Evolutionary conservation across 2,797 vertebrate species (phyloP).

Genomic region (Vireo griseus): DNA sequence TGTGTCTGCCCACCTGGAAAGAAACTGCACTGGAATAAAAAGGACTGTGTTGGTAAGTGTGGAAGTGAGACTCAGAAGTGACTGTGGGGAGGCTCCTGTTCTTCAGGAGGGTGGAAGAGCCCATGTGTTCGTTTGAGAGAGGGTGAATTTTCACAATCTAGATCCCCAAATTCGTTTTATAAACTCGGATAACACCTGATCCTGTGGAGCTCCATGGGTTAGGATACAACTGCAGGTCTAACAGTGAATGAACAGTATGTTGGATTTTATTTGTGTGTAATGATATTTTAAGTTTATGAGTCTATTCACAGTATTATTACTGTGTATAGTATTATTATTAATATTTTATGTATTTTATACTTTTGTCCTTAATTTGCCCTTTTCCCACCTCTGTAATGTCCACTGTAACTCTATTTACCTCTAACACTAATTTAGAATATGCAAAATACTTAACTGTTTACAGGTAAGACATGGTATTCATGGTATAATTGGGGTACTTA

Average conservation of each 20-base stretch:
- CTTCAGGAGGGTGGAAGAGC: neutral
- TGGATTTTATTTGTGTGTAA: neutral
- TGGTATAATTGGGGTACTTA: neutral
- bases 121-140: neutral
- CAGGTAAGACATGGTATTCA: neutral
- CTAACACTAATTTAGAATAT: neutral
- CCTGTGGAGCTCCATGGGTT: neutral
- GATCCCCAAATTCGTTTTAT: neutral
- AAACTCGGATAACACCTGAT: neutral
- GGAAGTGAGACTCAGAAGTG: neutral
- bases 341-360: neutral
- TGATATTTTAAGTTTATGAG: neutral
- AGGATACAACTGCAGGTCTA: neutral
- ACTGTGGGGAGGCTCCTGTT: neutral
- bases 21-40: constrained; percentile 95
- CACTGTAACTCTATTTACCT: neutral
- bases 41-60: constrained; percentile 89
- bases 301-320: neutral
- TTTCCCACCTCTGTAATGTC: neutral
- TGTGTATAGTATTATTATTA: too few species aligned
- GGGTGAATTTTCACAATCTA: neutral
- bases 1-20: constrained; percentile 86
- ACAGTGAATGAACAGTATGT: neutral
- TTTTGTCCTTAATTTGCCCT: neutral
- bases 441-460: neutral